Percentiles rank a stretch among this genome's conserved stretches.
phyloP scores from a whole-genome alignment of 2,888 invertebrate species.

The Aporophyla lueneburgensis region DNA sequence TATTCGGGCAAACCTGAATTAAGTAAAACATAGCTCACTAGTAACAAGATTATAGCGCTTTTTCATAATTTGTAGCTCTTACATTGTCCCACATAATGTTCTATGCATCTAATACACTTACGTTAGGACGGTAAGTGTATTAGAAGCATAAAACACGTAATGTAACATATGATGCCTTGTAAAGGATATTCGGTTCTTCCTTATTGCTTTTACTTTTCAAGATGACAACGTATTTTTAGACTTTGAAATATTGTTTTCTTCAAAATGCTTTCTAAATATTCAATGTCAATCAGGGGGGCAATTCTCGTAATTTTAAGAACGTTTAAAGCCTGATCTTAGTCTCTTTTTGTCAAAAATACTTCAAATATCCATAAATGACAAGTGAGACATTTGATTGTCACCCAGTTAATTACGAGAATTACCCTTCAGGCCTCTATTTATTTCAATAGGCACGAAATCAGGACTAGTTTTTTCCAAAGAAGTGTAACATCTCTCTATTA shows the following conservation, averaged over 20 bases:
- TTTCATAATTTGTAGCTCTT: background rate
- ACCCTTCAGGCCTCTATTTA: background rate
- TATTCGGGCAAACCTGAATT: background rate
- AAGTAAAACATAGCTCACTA: background rate
- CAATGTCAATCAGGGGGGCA: too few species aligned
- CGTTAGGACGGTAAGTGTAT: conserved; percentile 50
- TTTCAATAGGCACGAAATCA: background rate
- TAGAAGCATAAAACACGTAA: conserved; percentile 49
- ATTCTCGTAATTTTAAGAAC: too few species aligned
- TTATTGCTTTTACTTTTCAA: conserved; percentile 30
- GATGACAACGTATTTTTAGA: conserved; percentile 8
- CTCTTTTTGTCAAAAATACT: too few species aligned
- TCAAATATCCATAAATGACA: too few species aligned
- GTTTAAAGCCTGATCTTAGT: too few species aligned
- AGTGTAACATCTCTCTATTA: background rate
- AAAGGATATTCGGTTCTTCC: conserved; percentile 30
- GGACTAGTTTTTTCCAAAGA: background rate
- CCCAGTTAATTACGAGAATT: too few species aligned
- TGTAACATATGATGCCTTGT: conserved; percentile 46
- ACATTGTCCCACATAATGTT: conserved; percentile 35
- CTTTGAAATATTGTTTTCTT: background rate
- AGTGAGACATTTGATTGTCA: too few species aligned
- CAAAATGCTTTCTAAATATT: background rate
- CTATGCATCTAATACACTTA: conserved; percentile 56
- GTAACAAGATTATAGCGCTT: background rate